Evolutionary conservation across 1,140 invertebrate genomes (phyloP), one percentile per base, ranked within the genome.

Genomic region (Scaptomyza graminum): DNA sequence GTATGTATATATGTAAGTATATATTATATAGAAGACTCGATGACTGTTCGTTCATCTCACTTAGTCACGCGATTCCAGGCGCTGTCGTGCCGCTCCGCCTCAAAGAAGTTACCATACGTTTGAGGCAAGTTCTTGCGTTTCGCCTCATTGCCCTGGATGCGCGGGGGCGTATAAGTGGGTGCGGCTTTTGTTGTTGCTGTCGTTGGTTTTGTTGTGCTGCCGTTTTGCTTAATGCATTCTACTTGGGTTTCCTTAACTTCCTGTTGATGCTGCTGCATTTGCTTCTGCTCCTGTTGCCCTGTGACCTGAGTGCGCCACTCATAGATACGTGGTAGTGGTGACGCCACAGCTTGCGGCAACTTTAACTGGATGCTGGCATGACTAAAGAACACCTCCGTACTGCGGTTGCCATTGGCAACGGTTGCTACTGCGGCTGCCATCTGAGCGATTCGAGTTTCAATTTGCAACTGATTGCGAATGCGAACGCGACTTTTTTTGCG

Each of bases 41-140:
- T 51, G 49, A 18, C 41, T 46, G 28, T 31, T 25, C 5, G 49
- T 52, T 49, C 72, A 50, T 51, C 62, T 63, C 64, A 68, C 52
- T 87, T 78, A 59, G 78, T 87, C 79, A 82, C 74, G 74, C 82
- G 83, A 87, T 88, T 87, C 83, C 74, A 79, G 75, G 70, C 83
- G 52, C 82, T 87, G 16, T 49, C 51, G 54, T 75, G 28, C 6
- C 81, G 82, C 66, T 85, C 81, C 51, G 57, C 81, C 57, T 78
- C 82, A 37, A 69, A 80, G 55, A 85, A 85, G 49, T 85, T 85
- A 31, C 51, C 3, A 44, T 87, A 46, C 16, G 82, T 85, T 52
- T 85, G 74, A 6, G 55, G 78, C 56, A 85, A 74, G 56, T 85
- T 78, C 52, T 71, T 64, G 18, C 51, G 63, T 43, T 81, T 66